Evolutionary conservation across 1,140 invertebrate species (phyloP), one percentile per base, ranked within the genome.

Genomic region (Stenopsyche tienmushanensis): DNA sequence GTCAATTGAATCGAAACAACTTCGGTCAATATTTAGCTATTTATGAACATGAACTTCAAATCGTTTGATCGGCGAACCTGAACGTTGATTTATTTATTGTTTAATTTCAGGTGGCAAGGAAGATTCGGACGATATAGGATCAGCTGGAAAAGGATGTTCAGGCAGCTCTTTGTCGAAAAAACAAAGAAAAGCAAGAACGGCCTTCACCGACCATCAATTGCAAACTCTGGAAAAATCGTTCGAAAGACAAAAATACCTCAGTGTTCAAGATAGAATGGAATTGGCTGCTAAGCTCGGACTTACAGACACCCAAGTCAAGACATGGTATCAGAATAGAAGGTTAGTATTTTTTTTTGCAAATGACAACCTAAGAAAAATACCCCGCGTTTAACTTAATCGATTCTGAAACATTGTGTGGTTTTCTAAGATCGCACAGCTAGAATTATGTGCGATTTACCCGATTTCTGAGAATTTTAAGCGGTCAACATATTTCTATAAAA

Each of bases 261-360:
- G 93, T 72, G 97, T 99, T 3, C 96, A 99, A 75, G 97, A 99
- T 77, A 84, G 97, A 63, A 97, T 99, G 93, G 96, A 99, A 81
- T 80, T 99, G 65, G 97, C 97, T 0, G 92, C 95, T 24, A 96
- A 97, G 78, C 84, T 99, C 34, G 93, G 94, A 65, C 84, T 99
- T 21, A 96, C 93, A 7, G 97, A 99, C 77, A 99, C 97, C 10
- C 97, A 99, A 85, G 97, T 99, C 71, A 99, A 99, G 80, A 99
- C 97, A 62, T 99, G 97, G 97, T 99, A 98, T 78, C 97, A 99
- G 80, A 99, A 99, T 78, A 86, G 97, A 85, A 89, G 97, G 95
- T 98, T 78, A 83, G 85, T 75, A 50, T 9, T 7, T 21, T 52
- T 24, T 23, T 52, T 52, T 20, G 13, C 13, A 5, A 47, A 47